phyloP scores from a whole-genome alignment of 1,140 invertebrate genomes.

The Nasonia longicornis region DNA sequence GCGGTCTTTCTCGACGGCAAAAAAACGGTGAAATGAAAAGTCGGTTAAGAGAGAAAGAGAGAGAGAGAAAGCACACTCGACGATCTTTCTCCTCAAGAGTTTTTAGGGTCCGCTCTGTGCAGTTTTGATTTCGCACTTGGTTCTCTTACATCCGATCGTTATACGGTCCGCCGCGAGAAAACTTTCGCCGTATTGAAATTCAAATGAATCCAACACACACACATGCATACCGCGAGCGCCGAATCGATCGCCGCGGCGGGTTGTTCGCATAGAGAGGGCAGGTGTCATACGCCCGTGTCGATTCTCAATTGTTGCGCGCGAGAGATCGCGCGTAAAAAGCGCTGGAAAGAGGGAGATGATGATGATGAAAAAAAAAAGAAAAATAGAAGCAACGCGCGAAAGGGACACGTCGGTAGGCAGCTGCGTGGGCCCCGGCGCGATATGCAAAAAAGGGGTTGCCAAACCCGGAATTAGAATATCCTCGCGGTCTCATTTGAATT shows the following conservation, averaged over 20 bases:
- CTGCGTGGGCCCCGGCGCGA: slow-evolving; percentile 60
- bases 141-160: neutral
- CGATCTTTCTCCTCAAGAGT: slow-evolving; percentile 18
- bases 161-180: neutral
- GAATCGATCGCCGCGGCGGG: slow-evolving; percentile 26
- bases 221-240: neutral
- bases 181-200: slow-evolving; percentile 41
- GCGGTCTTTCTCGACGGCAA: neutral
- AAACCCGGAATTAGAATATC: slow-evolving; percentile 68
- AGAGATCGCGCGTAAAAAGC: slow-evolving; percentile 40
- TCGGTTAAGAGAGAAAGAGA: slow-evolving; percentile 39
- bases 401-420: slow-evolving; percentile 49
- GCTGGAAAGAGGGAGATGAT: slow-evolving; percentile 39
- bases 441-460: slow-evolving; percentile 68
- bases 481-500: slow-evolving; percentile 72
- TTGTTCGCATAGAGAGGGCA: neutral
- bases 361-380: slow-evolving; percentile 35
- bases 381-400: slow-evolving; percentile 15
- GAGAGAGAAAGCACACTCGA: slow-evolving; percentile 36
- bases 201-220: slow-evolving; percentile 34
- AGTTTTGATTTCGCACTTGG: slow-evolving; percentile 36
- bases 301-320: slow-evolving; percentile 55
- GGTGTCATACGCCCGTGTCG: slow-evolving; percentile 45
- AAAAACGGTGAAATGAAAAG: slow-evolving; percentile 24
- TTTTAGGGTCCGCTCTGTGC: neutral